phyloP scores from a whole-genome alignment of 2,113 vertebrate genomes.

The Menidia beryllina region DNA sequence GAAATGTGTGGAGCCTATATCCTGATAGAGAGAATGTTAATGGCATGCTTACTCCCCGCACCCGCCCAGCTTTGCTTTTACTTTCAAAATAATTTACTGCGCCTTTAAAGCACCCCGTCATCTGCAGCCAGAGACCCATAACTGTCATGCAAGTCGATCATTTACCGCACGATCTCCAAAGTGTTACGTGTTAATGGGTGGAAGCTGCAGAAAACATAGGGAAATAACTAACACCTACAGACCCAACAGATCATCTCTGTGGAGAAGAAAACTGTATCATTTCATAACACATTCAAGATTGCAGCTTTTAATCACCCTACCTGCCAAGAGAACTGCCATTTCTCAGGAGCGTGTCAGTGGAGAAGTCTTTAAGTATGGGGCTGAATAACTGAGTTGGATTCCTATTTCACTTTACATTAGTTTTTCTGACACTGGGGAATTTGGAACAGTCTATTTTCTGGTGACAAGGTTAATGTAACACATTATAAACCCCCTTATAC shows the following conservation, averaged over 20 bases:
- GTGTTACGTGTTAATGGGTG: constrained; percentile 84
- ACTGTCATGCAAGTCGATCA: constrained; percentile 85
- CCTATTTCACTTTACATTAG: constrained; percentile 65
- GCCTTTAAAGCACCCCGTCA: constrained; percentile 82
- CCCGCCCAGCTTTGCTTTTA: constrained; percentile 80
- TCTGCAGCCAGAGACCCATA: constrained; percentile 84
- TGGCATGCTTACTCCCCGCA: constrained; percentile 75
- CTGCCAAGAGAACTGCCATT: constrained; percentile 70
- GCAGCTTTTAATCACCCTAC: constrained; percentile 80
- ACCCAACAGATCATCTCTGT: constrained; percentile 76
- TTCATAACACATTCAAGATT: constrained; percentile 80
- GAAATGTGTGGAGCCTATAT: constrained; percentile 74
- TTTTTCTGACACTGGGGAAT: constrained; percentile 65
- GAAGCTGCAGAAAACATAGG: constrained; percentile 77
- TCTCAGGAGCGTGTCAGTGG: constrained; percentile 70
- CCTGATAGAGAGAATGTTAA: constrained; percentile 80
- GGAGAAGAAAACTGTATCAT: constrained; percentile 69
- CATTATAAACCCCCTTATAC: constrained; percentile 49
- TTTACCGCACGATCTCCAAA: constrained; percentile 83
- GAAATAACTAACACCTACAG: constrained; percentile 81
- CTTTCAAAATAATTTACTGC: constrained; percentile 86
- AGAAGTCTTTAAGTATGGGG: constrained; percentile 73
- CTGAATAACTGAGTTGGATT: constrained; percentile 65
- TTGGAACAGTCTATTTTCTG: constrained; percentile 54
- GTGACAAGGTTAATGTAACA: constrained; percentile 64